Evolutionary conservation across 2,113 vertebrate genomes (phyloP), one percentile per base, ranked within the genome.

Genomic region (Macroglossus sobrinus): DNA sequence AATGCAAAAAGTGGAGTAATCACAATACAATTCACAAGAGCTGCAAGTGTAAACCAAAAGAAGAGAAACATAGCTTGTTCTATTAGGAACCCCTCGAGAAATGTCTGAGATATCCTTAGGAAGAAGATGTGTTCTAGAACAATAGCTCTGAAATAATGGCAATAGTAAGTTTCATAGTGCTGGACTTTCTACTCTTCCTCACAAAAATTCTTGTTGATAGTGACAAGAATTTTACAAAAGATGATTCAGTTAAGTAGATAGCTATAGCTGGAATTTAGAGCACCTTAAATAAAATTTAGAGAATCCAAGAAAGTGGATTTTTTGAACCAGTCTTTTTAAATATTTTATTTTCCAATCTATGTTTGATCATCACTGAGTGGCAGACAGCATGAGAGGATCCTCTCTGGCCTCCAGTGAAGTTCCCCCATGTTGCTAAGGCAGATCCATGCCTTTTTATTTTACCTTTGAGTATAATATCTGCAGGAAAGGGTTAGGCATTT

Each of bases 261-360:
- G 85, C 81, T 59, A 64, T 81, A 53, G 8, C 19, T 85, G 84
- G 86, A 72, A 95, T 64, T 30, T 76, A 96, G 53, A 87, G 0
- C 10, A 79, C 40, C n/a, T n/a, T 21, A 78, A 84, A 43, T 93
- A 89, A 89, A 93, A 85, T 64, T 88, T 64, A 76, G 38, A 95
- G 19, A 93, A 75, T 80, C 28, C 47, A 64, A 19, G 61, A 89
- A 91, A 71, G 28, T 75, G 15, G 26, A 45, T 47, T 24, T 24
- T 69, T 79, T 35, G 84, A 12, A 75, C 1, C 10, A 61, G 76
- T 71, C 11, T 72, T 35, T 35, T 75, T 85, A 84, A 81, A 33
- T 85, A 53, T 30, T 88, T 81, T 66, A 57, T 72, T 57, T 82
- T 87, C n/a, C 53, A 43, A 38, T 50, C 63, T 84, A 26, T 53